These are phyloP conservation scores for Drosophila pseudotakahashii DNA, from an alignment of 2,888 invertebrate species.

Conservation along the genomic window DNA sequence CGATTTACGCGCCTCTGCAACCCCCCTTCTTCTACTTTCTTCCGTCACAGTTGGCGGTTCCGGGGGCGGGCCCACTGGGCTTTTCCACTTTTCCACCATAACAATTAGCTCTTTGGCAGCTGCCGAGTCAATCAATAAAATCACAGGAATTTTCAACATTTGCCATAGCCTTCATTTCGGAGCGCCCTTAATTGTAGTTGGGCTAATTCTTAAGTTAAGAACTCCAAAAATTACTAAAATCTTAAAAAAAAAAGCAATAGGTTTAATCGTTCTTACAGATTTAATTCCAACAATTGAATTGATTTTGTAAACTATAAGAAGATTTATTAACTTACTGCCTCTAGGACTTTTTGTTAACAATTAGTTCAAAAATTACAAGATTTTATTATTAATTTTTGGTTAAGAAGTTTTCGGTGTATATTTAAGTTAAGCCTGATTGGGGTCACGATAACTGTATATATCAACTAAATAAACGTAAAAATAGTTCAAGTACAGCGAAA, in stretches of 20 bases:
- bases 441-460: too few relatives aligned
- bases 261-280: too few relatives aligned
- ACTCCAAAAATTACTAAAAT: neutral
- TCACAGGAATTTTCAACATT: slow-evolving; percentile 19
- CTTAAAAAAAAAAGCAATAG: neutral
- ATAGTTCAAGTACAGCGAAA: too few relatives aligned
- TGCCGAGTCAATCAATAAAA: slow-evolving; percentile 46
- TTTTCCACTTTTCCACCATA: slow-evolving; percentile 9
- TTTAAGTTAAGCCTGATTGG: too few relatives aligned
- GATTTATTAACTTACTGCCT: too few relatives aligned
- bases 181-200: slow-evolving; percentile 2
- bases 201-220: neutral
- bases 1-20: slow-evolving; percentile 72
- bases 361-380: too few relatives aligned
- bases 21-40: slow-evolving; percentile 1
- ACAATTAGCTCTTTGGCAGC: slow-evolving; percentile 43
- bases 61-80: slow-evolving; percentile 2
- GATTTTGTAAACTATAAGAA: too few relatives aligned
- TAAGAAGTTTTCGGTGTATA: too few relatives aligned
- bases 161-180: slow-evolving; percentile 7
- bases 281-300: too few relatives aligned
- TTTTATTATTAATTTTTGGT: too few relatives aligned
- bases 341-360: too few relatives aligned
- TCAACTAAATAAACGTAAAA: too few relatives aligned
- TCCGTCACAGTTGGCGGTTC: slow-evolving; percentile 16